phyloP scores from a whole-genome alignment of 2,113 vertebrate species.

The Psophia crepitans region DNA sequence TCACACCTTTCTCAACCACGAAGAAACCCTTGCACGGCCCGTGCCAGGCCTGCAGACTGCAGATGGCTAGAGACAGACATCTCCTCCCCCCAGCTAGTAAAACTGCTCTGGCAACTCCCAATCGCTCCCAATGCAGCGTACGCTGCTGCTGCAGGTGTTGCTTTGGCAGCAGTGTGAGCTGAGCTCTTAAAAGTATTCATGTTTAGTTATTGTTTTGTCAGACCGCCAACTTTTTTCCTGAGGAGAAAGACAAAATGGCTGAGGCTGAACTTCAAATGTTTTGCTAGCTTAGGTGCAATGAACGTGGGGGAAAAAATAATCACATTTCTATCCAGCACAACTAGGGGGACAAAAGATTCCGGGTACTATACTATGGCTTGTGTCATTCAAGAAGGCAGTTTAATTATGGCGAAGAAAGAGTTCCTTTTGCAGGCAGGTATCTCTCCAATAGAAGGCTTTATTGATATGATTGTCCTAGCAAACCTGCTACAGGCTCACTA shows the following conservation, averaged over 20 bases:
- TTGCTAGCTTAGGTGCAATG: neutral
- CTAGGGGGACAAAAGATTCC: neutral
- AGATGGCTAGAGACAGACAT: neutral
- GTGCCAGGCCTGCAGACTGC: neutral
- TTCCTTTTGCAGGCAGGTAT: neutral
- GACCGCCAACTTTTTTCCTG: neutral
- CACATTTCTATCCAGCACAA: neutral
- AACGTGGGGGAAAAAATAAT: rapidly evolving
- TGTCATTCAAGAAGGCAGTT: neutral
- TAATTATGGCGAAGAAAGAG: neutral
- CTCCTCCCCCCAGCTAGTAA: neutral
- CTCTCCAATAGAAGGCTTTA: neutral
- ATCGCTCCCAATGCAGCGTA: neutral
- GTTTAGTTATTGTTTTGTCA: neutral
- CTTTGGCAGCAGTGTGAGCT: neutral
- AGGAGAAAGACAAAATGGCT: neutral
- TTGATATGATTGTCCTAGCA: neutral
- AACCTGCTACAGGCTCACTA: neutral
- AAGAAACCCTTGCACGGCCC: neutral
- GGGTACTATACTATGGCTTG: neutral
- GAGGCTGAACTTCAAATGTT: neutral
- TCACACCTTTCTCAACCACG: neutral
- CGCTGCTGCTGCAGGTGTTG: slow-evolving; percentile 1
- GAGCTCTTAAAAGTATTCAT: neutral
- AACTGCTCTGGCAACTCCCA: neutral